Conservation (phyloP, 1,140 invertebrate species). For the Sycophila sp. region DNA sequence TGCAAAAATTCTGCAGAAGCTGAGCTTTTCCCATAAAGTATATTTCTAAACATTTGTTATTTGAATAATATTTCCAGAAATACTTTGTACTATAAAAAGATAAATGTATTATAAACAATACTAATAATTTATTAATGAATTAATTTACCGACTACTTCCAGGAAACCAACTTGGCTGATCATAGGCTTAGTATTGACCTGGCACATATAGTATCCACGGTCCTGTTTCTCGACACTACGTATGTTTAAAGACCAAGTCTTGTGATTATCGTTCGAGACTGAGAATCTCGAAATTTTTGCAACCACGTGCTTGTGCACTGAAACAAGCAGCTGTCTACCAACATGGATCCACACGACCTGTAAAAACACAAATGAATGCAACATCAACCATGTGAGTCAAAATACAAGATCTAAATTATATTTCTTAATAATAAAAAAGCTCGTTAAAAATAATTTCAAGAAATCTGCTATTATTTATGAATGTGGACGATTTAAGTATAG, state of each 20-base stretch:
- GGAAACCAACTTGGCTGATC: constrained; percentile 92
- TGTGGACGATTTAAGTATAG: no score
- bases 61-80: no score
- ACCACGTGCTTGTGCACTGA: constrained; percentile 92
- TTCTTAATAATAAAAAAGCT: no score
- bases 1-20: no score
- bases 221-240: constrained; percentile 86
- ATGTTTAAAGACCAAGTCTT: constrained; percentile 92
- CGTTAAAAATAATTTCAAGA: no score
- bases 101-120: background rate
- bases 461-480: no score
- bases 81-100: background rate
- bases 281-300: constrained; percentile 85
- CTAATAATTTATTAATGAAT: no score
- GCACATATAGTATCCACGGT: constrained; percentile 91
- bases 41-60: no score
- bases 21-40: no score
- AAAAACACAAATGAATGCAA: no score
- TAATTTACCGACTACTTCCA: constrained; percentile 91
- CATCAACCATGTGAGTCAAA: no score
- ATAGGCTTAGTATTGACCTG: constrained; percentile 96
- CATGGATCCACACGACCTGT: constrained; percentile 94
- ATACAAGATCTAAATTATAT: no score
- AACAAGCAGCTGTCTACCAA: constrained; percentile 92
- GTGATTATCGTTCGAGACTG: constrained; percentile 89